A percentile compares a stretch with the other conserved stretches of the same genome.
phyloP scores from a whole-genome alignment of 1,140 invertebrate genomes.

The honey bee (Apis mellifera) region DNA sequence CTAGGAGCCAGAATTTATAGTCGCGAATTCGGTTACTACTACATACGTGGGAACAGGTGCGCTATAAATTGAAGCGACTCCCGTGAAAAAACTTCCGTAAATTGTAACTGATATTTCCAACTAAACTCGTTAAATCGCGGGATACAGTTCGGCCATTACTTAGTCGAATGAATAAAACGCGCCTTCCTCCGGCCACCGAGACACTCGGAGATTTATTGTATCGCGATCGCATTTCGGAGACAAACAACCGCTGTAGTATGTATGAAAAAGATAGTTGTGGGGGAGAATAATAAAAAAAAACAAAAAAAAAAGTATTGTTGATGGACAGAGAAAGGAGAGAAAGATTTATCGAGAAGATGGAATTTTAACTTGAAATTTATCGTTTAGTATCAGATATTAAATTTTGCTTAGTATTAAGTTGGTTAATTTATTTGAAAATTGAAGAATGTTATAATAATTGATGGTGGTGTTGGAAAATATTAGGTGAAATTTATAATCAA shows the following conservation, averaged over 20 bases:
- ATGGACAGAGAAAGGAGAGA: neutral
- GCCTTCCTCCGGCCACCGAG: neutral
- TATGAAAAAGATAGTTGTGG: neutral
- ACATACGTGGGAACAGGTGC: conserved; percentile 32
- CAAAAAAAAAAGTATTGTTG: conserved; percentile 1
- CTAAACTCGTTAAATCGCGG: conserved; percentile 50
- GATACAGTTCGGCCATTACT: conserved; percentile 45
- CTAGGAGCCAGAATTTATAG: conserved; percentile 13
- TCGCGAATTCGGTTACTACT: neutral
- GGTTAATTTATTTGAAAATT: too few relatives aligned
- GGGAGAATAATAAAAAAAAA: too few relatives aligned
- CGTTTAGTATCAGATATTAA: too few relatives aligned
- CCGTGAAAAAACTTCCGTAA: conserved; percentile 22
- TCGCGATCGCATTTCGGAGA: neutral
- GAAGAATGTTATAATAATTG: too few relatives aligned
- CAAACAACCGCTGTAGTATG: neutral
- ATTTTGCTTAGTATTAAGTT: too few relatives aligned
- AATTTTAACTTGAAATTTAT: too few relatives aligned
- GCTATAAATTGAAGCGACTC: conserved; percentile 31
- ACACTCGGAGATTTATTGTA: conserved; percentile 16
- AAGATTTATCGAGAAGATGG: too few relatives aligned
- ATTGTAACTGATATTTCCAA: conserved; percentile 45
- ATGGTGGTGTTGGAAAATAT: too few relatives aligned
- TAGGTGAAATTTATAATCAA: too few relatives aligned
- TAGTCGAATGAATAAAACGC: conserved; percentile 43